These are phyloP conservation scores for Phylloscopus trochiloides DNA, from an alignment of 2,113 vertebrate genomes.

Conservation along the genomic window DNA sequence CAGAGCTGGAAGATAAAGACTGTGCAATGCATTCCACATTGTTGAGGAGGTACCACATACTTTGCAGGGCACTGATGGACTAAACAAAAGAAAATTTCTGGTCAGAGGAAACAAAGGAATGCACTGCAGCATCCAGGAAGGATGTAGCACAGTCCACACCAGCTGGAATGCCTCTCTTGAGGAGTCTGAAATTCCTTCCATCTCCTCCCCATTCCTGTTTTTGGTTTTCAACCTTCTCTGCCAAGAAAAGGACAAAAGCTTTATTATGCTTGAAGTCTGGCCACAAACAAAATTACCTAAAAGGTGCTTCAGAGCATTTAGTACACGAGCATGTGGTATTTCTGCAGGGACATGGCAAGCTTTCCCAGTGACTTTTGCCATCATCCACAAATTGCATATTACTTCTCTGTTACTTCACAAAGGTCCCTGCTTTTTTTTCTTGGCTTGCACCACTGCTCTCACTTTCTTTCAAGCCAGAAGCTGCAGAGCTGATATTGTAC, in stretches of 20 bases:
- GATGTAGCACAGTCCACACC: neutral
- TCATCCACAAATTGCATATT: slow-evolving; percentile 30
- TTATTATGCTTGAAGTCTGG: slow-evolving; percentile 34
- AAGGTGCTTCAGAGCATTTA: slow-evolving; percentile 28
- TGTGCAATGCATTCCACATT: neutral
- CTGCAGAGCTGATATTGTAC: neutral
- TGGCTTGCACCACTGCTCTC: neutral
- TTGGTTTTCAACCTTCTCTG: neutral
- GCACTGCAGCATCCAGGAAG: slow-evolving; percentile 39
- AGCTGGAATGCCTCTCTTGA: slow-evolving; percentile 34
- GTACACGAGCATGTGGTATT: neutral
- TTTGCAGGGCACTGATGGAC: neutral
- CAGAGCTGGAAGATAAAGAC: neutral
- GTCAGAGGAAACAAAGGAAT: slow-evolving; percentile 47
- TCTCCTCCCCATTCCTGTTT: neutral
- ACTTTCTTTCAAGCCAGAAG: neutral
- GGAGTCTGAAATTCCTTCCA: slow-evolving; percentile 56
- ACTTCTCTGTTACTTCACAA: neutral
- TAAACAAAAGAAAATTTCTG: slow-evolving; percentile 47
- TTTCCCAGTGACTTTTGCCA: slow-evolving; percentile 22
- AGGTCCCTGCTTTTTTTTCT: slow-evolving; percentile 4
- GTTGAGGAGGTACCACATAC: neutral
- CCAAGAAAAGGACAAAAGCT: slow-evolving; percentile 54
- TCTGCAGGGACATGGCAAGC: slow-evolving; percentile 16
- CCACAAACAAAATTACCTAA: slow-evolving; percentile 20